Conservation (phyloP, 2,797 vertebrate species). For the Microchirus variegatus region DNA sequence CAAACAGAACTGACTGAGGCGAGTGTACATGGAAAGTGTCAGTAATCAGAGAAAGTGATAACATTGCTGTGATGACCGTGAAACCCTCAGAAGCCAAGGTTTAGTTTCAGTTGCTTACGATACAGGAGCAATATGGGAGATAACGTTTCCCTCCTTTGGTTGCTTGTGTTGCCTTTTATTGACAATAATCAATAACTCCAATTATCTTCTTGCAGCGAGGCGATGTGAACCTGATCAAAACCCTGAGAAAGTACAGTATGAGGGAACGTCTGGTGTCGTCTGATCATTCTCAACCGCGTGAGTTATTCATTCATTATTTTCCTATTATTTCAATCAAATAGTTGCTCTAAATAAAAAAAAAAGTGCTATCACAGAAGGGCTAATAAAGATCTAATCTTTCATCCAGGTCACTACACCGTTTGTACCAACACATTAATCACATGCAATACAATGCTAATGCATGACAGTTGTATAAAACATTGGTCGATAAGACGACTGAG, state of each 20-base stretch:
- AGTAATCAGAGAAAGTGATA: slow-evolving; percentile 25
- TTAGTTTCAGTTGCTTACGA: not conserved
- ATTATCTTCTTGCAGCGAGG: not conserved
- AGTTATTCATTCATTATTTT: slow-evolving; percentile 6
- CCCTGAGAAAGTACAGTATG: slow-evolving; percentile 63
- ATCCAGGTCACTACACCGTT: slow-evolving; percentile 13
- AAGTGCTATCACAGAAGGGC: slow-evolving; percentile 54
- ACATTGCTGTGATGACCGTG: slow-evolving; percentile 24
- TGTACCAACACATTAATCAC: slow-evolving; percentile 31
- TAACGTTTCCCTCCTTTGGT: slow-evolving; percentile 11
- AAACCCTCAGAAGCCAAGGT: slow-evolving; percentile 8
- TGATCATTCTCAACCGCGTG: slow-evolving; percentile 14
- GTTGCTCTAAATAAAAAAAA: slow-evolving; percentile 51
- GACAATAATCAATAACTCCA: not conserved
- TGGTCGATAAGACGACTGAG: slow-evolving; percentile 5
- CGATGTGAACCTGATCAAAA: slow-evolving; percentile 52
- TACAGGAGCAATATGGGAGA: not conserved
- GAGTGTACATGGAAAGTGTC: slow-evolving; percentile 31
- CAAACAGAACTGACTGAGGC: slow-evolving; percentile 44
- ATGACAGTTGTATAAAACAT: slow-evolving; percentile 30
- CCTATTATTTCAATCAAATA: slow-evolving; percentile 25
- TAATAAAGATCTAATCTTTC: slow-evolving; percentile 13
- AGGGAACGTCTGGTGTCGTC: slow-evolving; percentile 14
- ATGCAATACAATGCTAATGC: slow-evolving; percentile 20
- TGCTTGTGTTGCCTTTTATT: not conserved